phyloP scores from a whole-genome alignment of 2,797 vertebrate species.

The Arctocebus calabarensis region DNA sequence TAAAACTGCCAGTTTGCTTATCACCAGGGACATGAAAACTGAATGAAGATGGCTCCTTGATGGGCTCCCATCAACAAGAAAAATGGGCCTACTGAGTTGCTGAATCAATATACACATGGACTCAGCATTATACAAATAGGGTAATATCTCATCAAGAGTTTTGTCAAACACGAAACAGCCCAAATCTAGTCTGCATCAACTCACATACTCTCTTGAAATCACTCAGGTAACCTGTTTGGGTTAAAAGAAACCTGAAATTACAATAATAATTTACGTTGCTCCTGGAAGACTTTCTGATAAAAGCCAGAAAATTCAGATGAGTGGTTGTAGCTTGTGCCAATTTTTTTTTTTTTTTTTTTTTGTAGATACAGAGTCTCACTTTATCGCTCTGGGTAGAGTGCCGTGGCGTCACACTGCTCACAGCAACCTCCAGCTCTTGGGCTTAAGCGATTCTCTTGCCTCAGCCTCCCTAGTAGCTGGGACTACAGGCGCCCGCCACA shows the following conservation, averaged over 20 bases:
- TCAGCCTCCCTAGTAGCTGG: no score
- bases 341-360: no score
- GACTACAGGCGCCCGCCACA: no score
- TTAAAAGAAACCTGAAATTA: conserved; percentile 11
- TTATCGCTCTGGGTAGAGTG: no score
- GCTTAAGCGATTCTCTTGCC: no score
- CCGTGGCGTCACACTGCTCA: no score
- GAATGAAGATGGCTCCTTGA: background rate
- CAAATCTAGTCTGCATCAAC: background rate
- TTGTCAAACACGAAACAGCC: background rate
- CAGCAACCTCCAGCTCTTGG: no score
- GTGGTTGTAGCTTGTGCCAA: background rate
- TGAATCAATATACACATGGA: background rate
- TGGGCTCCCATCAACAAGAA: background rate
- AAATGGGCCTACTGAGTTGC: background rate
- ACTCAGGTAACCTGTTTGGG: background rate
- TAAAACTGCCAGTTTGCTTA: background rate
- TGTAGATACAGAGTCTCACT: no score
- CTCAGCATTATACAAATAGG: background rate
- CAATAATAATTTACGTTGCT: background rate
- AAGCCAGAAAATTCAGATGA: background rate
- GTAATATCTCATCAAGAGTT: background rate
- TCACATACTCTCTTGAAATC: conserved; percentile 6
- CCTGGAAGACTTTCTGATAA: background rate
- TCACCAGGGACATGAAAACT: background rate